These are phyloP conservation scores for Podiceps cristatus DNA, from an alignment of 2,113 vertebrate species.

Conservation along the genomic window DNA sequence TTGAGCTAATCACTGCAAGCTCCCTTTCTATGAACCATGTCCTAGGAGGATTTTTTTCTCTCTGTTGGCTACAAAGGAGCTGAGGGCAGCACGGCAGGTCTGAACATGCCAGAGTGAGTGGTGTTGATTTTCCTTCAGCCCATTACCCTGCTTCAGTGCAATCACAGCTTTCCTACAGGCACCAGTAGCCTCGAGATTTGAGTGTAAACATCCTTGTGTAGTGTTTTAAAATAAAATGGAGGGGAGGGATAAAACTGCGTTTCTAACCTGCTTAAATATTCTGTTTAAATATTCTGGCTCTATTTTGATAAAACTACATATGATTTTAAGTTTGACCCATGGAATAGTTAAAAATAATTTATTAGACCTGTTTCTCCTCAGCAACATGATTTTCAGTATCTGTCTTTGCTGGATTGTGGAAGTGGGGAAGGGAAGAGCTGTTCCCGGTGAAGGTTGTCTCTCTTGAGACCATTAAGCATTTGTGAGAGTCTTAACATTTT, in stretches of 20 bases:
- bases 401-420: background rate
- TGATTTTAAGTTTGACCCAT: background rate
- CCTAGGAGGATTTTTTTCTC: background rate
- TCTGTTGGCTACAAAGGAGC: background rate
- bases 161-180: rapidly evolving
- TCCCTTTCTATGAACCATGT: background rate
- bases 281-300: background rate
- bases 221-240: background rate
- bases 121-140: background rate
- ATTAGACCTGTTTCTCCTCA: background rate
- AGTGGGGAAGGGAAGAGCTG: background rate
- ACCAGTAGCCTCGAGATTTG: background rate
- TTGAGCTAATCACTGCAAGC: background rate
- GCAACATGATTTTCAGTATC: background rate
- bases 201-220: background rate
- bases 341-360: background rate
- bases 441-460: background rate
- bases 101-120: rapidly evolving
- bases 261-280: background rate
- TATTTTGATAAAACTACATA: background rate
- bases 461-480: background rate
- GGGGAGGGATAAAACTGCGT: background rate
- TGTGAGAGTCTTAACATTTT: background rate
- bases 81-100: background rate
- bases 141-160: background rate